Base-by-base conservation (phyloP, 2,888 invertebrate genomes). In the Agelastica alni region DNA sequence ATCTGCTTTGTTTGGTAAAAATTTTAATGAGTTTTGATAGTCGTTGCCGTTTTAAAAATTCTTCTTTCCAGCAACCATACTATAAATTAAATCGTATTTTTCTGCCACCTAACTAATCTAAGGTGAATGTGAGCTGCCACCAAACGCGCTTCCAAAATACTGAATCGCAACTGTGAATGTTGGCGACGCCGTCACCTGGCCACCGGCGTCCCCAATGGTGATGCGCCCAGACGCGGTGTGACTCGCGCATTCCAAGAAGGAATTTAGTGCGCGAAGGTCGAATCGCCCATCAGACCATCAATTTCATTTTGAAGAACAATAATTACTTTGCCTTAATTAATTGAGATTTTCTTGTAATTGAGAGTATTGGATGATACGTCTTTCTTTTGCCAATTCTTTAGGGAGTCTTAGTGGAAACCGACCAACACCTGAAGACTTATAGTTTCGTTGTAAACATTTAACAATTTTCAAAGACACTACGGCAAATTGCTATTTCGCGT, bases 201-300 rank as follows among this genome's bases (percentile, higher is more conserved):
- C 36, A 36, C 36, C 32, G 13, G 44, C 44, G 44, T 44, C 32
- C 42, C 12, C 36, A 17, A 36, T 45, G 18, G 32, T 20, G 32
- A 45, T 45, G 44, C 45, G 44, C 45, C 45, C 45, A 45, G 45
- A 45, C 45, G 45, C 34, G 14, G 45, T 34, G 17, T 34, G 34
- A 34, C 45, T 32, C 45, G 45, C 45, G 45, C 45, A 45, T 45
- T 45, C 45, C 36, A 45, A 45, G 45, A 45, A 45, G 22, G 12
- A 18, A 4, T 41, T 12, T 2, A 12, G 22, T 10, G 39, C 39
- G 22, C 22, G 22, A 41, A 42, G 45, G 34, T 34, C 34, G 14
- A 13, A 14, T 26, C 45, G 36, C 17, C n/a, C 17, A 16, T 16
- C 14, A 4, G 17, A 16, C 36, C 36, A 36, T 36, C 18, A 36